Base-by-base conservation (phyloP, 1,140 invertebrate genomes). In the Mizuhopecten yessoensis region DNA sequence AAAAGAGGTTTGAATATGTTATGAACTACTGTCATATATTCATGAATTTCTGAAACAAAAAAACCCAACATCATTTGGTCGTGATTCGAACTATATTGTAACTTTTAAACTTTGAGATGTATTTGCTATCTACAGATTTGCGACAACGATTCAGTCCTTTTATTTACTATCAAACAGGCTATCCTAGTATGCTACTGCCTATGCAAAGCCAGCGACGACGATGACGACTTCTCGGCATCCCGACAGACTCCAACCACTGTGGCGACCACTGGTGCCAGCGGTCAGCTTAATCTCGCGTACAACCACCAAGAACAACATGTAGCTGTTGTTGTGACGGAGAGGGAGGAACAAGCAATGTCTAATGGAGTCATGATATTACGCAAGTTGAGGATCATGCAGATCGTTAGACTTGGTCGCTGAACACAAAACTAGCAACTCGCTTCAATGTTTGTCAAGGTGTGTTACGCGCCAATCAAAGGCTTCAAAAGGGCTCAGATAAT, bases 341-440 rank as follows among this genome's bases (percentile, higher is more conserved):
- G 57, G 57, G 57, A 75, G 57, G 57, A 75, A 29, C n/a, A 29
- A 7, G 57, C 57, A 29, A 29, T 75, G 57, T 75, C 57, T 5
- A 75, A 75, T 29, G 57, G 57, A 75, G n/a, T 75, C 20, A 75
- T 75, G 57, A 29, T 75, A 23, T 29, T 75, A 29, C 23, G 57
- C 2, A 75, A 75, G 57, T 29, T 75, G 57, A 75, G 57, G n/a
- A 75, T 75, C 57, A 75, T 75, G 57, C 57, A 75, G 23, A n/a
- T 75, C 1, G 57, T 75, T 75, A n/a, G 57, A 5, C 5, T 75
- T 9, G 57, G n/a, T 75, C 57, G 57, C 57, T 75, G n/a, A 75
- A 17, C 9, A 29, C 23, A n/a, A 11, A 45, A 10, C 42, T 45
- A 13, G 13, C 5, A 39, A 39, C 36, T 13, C 13, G 36, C 5